Conservation (phyloP, 1,140 invertebrate genomes). For the Procambarus virginalis region DNA sequence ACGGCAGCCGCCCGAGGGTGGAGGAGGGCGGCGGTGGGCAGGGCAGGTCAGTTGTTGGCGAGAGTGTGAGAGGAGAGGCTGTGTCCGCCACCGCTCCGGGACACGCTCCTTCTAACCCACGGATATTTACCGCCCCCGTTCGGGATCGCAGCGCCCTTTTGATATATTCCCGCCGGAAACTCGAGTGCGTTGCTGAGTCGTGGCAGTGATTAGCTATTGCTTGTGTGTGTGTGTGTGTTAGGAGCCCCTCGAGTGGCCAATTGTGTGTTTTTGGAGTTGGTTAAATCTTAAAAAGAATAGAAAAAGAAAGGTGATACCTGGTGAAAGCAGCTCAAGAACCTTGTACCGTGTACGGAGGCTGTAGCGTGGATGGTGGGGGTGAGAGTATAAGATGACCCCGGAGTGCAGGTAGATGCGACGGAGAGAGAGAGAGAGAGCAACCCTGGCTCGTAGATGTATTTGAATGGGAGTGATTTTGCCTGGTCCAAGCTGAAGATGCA, state of each 20-base stretch:
- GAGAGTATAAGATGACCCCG: constrained; percentile 18
- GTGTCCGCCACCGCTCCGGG: constrained; percentile 10
- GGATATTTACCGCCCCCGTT: constrained; percentile 12
- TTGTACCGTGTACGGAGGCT: background rate
- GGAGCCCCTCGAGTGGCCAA: background rate
- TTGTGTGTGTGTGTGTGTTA: background rate
- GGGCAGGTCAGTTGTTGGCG: constrained; percentile 26
- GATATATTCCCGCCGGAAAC: background rate
- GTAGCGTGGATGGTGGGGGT: background rate
- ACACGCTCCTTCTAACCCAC: constrained; percentile 30
- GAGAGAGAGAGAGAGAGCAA: background rate
- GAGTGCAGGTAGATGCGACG: constrained; percentile 17
- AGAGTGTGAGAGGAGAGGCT: constrained; percentile 26
- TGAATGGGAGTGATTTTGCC: constrained; percentile 30
- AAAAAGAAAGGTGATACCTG: constrained; percentile 16
- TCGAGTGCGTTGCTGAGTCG: background rate
- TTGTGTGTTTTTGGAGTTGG: constrained; percentile 20
- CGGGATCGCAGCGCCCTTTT: background rate
- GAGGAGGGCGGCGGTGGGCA: constrained; percentile 16
- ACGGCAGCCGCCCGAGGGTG: background rate
- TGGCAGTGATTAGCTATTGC: background rate
- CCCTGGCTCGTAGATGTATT: constrained; percentile 43
- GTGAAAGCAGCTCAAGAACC: background rate
- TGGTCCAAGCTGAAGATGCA: constrained; percentile 52
- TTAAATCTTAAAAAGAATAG: background rate